phyloP scores from a whole-genome alignment of 2,888 invertebrate genomes.

The Piscicola geometra region DNA sequence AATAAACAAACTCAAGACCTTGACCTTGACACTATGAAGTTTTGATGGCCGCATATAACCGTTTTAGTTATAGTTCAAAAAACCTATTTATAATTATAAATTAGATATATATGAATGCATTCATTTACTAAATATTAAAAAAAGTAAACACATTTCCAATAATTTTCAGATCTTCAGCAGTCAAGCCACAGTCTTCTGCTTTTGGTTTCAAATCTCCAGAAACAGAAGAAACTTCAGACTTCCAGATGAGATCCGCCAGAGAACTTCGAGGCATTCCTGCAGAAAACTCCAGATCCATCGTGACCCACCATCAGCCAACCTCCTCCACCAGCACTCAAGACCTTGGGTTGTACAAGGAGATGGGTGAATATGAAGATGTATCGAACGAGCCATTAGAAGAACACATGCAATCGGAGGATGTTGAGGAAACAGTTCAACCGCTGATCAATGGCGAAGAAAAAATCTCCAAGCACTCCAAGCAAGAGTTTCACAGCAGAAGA shows the following conservation, averaged over 20 bases:
- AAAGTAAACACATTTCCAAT: too few relatives aligned
- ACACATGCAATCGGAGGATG: constrained; percentile 41
- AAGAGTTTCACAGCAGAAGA: constrained; percentile 39
- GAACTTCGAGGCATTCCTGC: not conserved
- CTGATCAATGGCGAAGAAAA: constrained; percentile 42
- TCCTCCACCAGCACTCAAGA: too few relatives aligned
- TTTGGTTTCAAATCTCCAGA: not conserved
- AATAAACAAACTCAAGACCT: too few relatives aligned
- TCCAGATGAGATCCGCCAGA: not conserved
- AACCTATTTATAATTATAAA: too few relatives aligned
- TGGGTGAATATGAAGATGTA: not conserved
- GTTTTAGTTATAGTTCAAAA: too few relatives aligned
- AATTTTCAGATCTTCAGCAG: not conserved
- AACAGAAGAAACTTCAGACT: not conserved
- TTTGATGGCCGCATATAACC: too few relatives aligned
- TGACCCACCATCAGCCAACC: too few relatives aligned
- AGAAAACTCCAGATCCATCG: too few relatives aligned
- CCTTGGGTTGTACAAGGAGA: not conserved
- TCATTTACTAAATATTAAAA: too few relatives aligned
- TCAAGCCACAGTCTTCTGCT: not conserved
- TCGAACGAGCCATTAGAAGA: constrained; percentile 29
- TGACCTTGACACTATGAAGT: too few relatives aligned
- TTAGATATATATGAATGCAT: too few relatives aligned
- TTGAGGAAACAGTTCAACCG: constrained; percentile 40
- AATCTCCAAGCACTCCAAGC: constrained; percentile 33